Evolutionary conservation across 2,888 invertebrate species (phyloP), one percentile per base, ranked within the genome.

Genomic region (Shargacucullia verbasci): DNA sequence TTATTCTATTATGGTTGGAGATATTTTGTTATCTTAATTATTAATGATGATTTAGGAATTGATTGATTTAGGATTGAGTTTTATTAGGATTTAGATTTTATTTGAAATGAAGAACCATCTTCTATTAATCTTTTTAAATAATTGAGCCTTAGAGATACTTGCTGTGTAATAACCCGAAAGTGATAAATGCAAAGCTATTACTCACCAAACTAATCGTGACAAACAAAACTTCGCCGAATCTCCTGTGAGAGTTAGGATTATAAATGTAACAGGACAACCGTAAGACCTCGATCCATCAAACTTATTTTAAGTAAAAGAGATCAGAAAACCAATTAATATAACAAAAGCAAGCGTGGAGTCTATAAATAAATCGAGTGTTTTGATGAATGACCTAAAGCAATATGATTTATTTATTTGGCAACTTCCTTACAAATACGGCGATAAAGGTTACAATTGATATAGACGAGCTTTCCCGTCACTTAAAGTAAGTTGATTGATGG

Each of bases 401-500:
- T 78, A 77, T 83, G 84, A 84, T 85, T 86, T 83, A 85, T 86
- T 86, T 83, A 87, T 87, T 85, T 82, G 79, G 77, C 77, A 82
- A 81, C 72, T 81, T 72, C 75, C 76, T 65, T 78, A 76, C 83
- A 80, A 81, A 77, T 62, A 69, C 59, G 66, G 72, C 80, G 82
- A 83, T 82, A 85, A 68, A 79, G 73, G 73, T 67, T 72, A 77
- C 85, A 85, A 88, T 89, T 88, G 88, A 88, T 86, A 88, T 84
- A 80, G 81, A 85, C 82, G 83, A 85, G 78, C 78, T 70, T 68
- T 73, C 69, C 80, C 78, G 81, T 81, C 83, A 81, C 74, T 83
- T 84, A 79, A 76, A 81, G 73, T 79, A 79, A 86, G 83, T 86
- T 90, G 88, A 91, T 89, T 85, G 84, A 90, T 89, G 79, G 71